These are phyloP conservation scores for Catagonus wagneri DNA, from an alignment of 2,113 vertebrate species.

Conservation along the genomic window DNA sequence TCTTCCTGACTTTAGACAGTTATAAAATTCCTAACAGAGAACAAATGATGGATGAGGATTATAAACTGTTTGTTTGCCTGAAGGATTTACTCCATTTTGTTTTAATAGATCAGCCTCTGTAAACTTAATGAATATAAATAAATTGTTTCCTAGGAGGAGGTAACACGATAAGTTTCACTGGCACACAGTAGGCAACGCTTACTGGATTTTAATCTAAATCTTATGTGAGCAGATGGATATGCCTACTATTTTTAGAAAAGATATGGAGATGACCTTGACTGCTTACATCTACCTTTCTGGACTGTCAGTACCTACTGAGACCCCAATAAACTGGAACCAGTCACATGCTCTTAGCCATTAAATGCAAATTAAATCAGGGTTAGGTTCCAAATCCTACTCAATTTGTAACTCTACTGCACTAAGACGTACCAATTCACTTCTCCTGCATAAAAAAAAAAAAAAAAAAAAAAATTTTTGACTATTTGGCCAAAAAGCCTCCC, in stretches of 20 bases:
- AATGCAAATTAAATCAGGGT: slow-evolving; percentile 29
- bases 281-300: background rate
- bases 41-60: slow-evolving; percentile 68
- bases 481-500: background rate
- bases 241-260: background rate
- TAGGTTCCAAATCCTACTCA: background rate
- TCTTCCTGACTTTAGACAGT: slow-evolving; percentile 52
- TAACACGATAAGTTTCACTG: slow-evolving; percentile 18
- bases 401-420: background rate
- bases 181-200: slow-evolving; percentile 10
- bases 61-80: slow-evolving; percentile 68
- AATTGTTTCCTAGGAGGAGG: slow-evolving; percentile 40
- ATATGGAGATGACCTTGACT: background rate
- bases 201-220: slow-evolving; percentile 53
- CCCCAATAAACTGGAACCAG: background rate
- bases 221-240: background rate
- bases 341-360: background rate
- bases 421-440: background rate
- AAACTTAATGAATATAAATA: slow-evolving; percentile 68
- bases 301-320: background rate
- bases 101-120: slow-evolving; percentile 57
- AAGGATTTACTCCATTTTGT: slow-evolving; percentile 59
- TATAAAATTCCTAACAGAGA: slow-evolving; percentile 55
- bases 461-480: background rate
- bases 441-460: background rate